Percentiles rank a stretch among this genome's conserved stretches.
These are phyloP conservation scores for Andrena minutula DNA, from an alignment of 2,888 invertebrate species.

Conservation along the genomic window DNA sequence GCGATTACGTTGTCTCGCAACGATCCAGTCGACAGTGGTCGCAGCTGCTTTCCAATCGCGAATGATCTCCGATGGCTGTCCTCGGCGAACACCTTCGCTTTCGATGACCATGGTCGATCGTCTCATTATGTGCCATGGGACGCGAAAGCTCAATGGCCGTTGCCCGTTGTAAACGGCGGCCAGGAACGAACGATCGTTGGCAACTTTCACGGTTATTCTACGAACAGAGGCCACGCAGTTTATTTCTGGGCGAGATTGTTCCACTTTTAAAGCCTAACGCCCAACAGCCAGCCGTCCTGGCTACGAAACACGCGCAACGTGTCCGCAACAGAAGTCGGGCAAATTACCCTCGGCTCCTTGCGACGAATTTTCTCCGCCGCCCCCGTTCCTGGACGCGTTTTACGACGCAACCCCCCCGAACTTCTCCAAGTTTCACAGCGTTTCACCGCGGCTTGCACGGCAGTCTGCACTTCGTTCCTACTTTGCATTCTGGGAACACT, in stretches of 20 bases:
- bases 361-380: conserved; percentile 35
- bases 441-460: neutral
- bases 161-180: conserved; percentile 25
- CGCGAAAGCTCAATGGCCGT: conserved; percentile 26
- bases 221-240: conserved; percentile 25
- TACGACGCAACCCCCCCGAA: conserved; percentile 13
- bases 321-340: conserved; percentile 31
- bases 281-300: conserved; percentile 24
- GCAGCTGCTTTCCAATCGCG: conserved; percentile 51
- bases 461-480: neutral
- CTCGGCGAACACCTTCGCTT: conserved; percentile 36
- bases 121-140: conserved; percentile 26
- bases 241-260: conserved; percentile 64
- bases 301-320: conserved; percentile 44
- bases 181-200: conserved; percentile 28
- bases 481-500: neutral
- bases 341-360: conserved; percentile 42
- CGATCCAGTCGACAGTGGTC: neutral
- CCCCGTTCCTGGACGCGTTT: conserved; percentile 23
- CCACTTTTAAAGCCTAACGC: conserved; percentile 57
- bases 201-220: conserved; percentile 59
- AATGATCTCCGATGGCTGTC: conserved; percentile 9
- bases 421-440: neutral
- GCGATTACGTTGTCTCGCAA: conserved; percentile 13
- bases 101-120: conserved; percentile 35